Evolutionary conservation across 2,797 vertebrate species (phyloP).

Genomic region (Erithacus rubecula): DNA sequence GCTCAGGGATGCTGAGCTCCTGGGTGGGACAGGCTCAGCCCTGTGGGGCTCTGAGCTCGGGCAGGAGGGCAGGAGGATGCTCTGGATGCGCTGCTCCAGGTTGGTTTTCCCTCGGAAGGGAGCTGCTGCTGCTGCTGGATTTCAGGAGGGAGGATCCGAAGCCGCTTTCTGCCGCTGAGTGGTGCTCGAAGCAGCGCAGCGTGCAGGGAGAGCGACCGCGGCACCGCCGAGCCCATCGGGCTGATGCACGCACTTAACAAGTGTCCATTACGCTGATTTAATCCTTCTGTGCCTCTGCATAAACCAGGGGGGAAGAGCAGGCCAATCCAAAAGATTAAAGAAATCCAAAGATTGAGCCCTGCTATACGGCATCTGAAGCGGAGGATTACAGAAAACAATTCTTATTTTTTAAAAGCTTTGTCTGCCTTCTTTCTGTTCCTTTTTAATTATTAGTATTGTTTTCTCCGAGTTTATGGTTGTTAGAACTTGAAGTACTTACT

Average conservation of each 20-base stretch:
- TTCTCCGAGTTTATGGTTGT: not conserved
- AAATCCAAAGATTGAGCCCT: constrained; percentile 39
- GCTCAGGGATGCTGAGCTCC: not conserved
- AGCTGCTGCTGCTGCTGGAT: not conserved
- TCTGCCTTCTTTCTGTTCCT: not conserved
- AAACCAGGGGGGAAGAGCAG: not conserved
- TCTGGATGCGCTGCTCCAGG: accelerated
- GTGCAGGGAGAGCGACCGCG: not conserved
- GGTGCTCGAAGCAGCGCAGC: constrained; percentile 53
- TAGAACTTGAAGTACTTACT: not conserved
- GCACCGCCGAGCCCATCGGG: not conserved
- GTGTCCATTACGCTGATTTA: not conserved
- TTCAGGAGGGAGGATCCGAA: not conserved
- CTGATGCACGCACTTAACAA: not conserved
- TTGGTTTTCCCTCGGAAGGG: not conserved
- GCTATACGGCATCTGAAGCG: not conserved
- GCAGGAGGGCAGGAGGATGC: not conserved
- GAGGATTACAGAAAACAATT: constrained; percentile 15
- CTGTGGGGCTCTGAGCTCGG: not conserved
- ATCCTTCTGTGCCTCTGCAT: not conserved
- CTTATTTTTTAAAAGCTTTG: constrained; percentile 12
- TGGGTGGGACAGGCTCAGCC: not conserved
- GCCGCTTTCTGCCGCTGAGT: constrained; percentile 52
- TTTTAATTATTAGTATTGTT: constrained; percentile 4
- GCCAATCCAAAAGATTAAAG: constrained; percentile 50